Evolutionary conservation across 2,113 vertebrate genomes (phyloP).

Genomic region (human): GRCh38 chr11:131378501-131379000

Average conservation of each 20-base stretch:
- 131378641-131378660: neutral
- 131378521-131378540: too few relatives aligned
- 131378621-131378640: neutral
- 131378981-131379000: neutral
- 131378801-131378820: neutral
- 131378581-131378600: neutral
- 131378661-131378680: neutral
- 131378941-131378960: neutral
- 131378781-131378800: neutral
- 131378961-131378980: neutral
- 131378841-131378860: neutral
- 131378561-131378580: neutral
- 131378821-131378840: neutral
- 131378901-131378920: neutral
- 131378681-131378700: conserved; percentile 1
- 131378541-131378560: neutral
- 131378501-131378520: rapidly evolving
- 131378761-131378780: neutral
- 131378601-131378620: neutral
- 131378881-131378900: neutral
- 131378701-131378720: neutral
- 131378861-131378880: neutral
- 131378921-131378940: neutral
- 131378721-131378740: neutral
- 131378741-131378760: neutral